A percentile compares a stretch with the other conserved stretches of the same genome.
Evolutionary conservation across 2,797 vertebrate species (phyloP).

Genomic region (Acanthurus tractus): DNA sequence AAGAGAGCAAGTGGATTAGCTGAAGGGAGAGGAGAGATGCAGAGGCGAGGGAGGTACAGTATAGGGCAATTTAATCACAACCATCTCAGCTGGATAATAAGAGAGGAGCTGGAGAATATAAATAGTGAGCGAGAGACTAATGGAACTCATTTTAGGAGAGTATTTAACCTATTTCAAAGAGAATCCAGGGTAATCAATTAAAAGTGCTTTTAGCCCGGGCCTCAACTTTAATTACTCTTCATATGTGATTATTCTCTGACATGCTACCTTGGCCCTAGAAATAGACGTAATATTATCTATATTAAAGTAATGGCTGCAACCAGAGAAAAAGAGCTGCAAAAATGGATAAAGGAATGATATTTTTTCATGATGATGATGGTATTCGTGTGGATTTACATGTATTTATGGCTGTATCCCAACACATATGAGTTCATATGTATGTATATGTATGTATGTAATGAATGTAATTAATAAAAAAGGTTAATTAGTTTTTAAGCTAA

Average conservation of each 20-base stretch:
- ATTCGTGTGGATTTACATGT: not conserved
- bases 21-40: conserved; percentile 44
- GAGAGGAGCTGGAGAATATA: conserved; percentile 68
- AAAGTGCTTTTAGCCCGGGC: conserved; percentile 70
- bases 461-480: not conserved
- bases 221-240: conserved; percentile 76
- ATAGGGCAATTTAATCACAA: conserved; percentile 76
- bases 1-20: conserved; percentile 38
- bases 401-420: too few relatives aligned
- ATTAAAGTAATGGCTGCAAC: conserved; percentile 42
- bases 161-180: conserved; percentile 82
- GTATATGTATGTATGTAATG: not conserved
- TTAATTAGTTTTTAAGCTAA: not conserved
- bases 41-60: conserved; percentile 57
- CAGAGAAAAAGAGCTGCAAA: not conserved
- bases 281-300: conserved; percentile 62
- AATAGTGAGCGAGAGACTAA: conserved; percentile 81
- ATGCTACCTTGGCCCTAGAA: conserved; percentile 62
- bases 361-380: not conserved
- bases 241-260: conserved; percentile 77
- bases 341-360: not conserved
- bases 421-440: too few relatives aligned
- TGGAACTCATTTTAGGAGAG: conserved; percentile 82
- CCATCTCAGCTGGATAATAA: conserved; percentile 79
- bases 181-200: conserved; percentile 83